Base-by-base conservation (phyloP, 2,888 invertebrate genomes). In the Polydrusus tereticollis region DNA sequence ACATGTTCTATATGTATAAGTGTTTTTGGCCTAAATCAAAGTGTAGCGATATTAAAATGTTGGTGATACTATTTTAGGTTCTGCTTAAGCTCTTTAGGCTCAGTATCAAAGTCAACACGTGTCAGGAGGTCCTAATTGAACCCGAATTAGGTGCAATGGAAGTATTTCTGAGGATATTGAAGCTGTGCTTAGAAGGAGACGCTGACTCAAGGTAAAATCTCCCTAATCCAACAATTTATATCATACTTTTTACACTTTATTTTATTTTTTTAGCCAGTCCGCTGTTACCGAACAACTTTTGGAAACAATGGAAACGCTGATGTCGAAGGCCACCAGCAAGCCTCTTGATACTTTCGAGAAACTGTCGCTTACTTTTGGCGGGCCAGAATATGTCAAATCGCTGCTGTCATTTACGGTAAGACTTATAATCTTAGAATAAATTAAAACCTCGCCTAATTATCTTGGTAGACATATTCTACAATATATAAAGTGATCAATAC, bases 281-380 rank as follows among this genome's bases (percentile, higher is more conserved):
- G 89, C 93, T 72, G 92, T 97, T 14, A 95, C 96, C 0, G 97
- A 97, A 84, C 96, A 97, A 83, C 87, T 98, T 71, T 87, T 98
- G 8, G 82, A 94, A 91, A 97, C 98, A 68, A 95, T 98, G 95
- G 98, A 98, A 86, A 94, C 94, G 0, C 94, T 98, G 69, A 87
- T 98, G 5, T 92, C 95, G 0, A 96, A 97, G 79, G 98, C 98
- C 0, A 94, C 97, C 3, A 93, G 93, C 64, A 94, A 96, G 81
- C 90, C 94, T 0, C 87, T 95, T 20, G 94, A 94, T 72, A 90
- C 92, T 2, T 97, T 97, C 86, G 87, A 92, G 72, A 92, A 92
- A 79, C 96, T 98, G 85, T 96, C 96, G 0, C 90, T 92, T 64
- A 95, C 96, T 0, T 94, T 96, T 80, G 97, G 97, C 8, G 95